phyloP scores from a whole-genome alignment of 2,797 vertebrate genomes.

The Coregonus sp. region DNA sequence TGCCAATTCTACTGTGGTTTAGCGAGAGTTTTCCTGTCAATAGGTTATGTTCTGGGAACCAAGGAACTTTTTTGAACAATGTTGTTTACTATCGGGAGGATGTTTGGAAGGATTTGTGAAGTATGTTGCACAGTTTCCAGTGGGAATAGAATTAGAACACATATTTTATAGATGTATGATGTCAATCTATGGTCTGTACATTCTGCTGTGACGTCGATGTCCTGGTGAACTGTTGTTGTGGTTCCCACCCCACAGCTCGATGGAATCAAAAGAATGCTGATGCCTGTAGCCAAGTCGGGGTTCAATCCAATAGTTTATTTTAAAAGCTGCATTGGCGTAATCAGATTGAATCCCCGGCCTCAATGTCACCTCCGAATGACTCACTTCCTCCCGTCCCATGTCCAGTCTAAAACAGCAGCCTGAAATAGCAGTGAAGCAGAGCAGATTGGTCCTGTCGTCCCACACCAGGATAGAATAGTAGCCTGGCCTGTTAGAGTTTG shows the following conservation, averaged over 20 bases:
- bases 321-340: too few species aligned
- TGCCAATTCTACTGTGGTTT: not conserved
- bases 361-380: not conserved
- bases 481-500: not conserved
- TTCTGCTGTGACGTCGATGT: not conserved
- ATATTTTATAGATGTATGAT: not conserved
- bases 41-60: not conserved
- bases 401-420: not conserved
- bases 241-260: not conserved
- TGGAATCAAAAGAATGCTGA: constrained; percentile 12
- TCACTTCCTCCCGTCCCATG: not conserved
- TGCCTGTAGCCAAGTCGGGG: not conserved
- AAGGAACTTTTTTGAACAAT: not conserved
- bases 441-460: not conserved
- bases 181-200: not conserved
- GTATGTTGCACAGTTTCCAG: not conserved
- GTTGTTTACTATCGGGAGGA: not conserved
- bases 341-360: too few species aligned
- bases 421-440: not conserved
- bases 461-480: not conserved
- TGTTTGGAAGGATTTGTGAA: not conserved
- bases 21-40: not conserved
- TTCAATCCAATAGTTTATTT: too few species aligned
- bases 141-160: not conserved
- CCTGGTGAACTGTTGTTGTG: constrained; percentile 5